A percentile compares a stretch with the other conserved stretches of the same genome.
Evolutionary conservation across 2,888 invertebrate genomes (phyloP).

Genomic region (Pseudococcus longispinus): DNA sequence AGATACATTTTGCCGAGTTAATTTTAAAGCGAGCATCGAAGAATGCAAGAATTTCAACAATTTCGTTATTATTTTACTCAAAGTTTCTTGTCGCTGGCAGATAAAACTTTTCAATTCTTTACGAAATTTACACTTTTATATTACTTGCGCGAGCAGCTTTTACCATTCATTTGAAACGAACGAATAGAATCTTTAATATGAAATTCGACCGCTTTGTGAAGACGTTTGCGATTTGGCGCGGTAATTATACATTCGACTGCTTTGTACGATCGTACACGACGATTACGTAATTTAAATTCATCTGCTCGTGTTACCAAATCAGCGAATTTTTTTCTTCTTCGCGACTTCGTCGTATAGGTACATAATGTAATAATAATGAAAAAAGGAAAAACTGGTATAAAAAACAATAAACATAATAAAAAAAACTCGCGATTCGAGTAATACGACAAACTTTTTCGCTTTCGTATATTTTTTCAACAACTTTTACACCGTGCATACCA

Average conservation of each 20-base stretch:
- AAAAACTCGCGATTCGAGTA: background rate
- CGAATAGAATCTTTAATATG: background rate
- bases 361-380: background rate
- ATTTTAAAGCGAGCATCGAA: background rate
- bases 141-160: background rate
- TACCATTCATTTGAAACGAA: background rate
- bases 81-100: background rate
- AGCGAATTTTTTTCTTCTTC: background rate
- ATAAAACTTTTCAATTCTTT: constrained; percentile 17
- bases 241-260: background rate
- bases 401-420: background rate
- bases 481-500: background rate
- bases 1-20: background rate
- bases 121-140: background rate
- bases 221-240: background rate
- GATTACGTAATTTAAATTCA: background rate
- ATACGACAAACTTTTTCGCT: background rate
- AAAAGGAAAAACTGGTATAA: background rate
- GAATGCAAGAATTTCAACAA: constrained; percentile 1
- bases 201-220: background rate
- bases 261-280: background rate
- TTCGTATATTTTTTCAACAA: background rate
- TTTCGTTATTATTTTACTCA: constrained; percentile 17
- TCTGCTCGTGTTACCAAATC: background rate
- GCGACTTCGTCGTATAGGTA: background rate